Conservation (phyloP, 1,140 invertebrate species). For the Pogonognathellus flavescens region DNA sequence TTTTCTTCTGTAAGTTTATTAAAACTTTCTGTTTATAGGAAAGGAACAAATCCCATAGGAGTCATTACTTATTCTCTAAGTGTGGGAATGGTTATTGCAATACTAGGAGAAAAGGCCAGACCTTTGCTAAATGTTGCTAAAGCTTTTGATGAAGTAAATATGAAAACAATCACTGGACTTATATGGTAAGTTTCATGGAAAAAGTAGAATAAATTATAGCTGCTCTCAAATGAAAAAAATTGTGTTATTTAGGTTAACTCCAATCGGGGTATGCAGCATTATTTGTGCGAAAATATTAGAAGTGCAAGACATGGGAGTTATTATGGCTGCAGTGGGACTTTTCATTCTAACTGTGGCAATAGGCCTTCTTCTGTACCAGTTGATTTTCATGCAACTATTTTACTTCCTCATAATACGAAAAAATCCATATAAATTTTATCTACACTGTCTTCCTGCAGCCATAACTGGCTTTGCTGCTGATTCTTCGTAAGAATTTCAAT, state of each 20-base stretch:
- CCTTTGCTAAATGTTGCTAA: conserved; percentile 74
- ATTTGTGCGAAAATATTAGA: conserved; percentile 91
- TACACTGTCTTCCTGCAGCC: conserved; percentile 84
- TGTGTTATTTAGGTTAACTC: conserved; percentile 63
- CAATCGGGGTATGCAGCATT: conserved; percentile 76
- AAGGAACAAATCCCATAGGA: conserved; percentile 87
- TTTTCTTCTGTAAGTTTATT: no score
- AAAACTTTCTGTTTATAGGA: conserved; percentile 8
- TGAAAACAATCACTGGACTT: conserved; percentile 88
- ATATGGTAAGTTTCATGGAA: conserved; percentile 80
- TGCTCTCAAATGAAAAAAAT: neutral
- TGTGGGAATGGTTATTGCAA: conserved; percentile 87
- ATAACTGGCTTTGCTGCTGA: conserved; percentile 93
- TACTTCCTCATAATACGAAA: conserved; percentile 86
- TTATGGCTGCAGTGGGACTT: conserved; percentile 84
- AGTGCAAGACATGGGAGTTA: conserved; percentile 81
- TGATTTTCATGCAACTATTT: conserved; percentile 83
- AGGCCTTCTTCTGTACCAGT: conserved; percentile 89
- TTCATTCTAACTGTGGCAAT: conserved; percentile 82
- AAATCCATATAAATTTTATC: conserved; percentile 91
- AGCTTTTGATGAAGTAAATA: conserved; percentile 86
- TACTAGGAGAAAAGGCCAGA: conserved; percentile 78
- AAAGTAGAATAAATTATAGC: neutral
- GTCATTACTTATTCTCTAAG: conserved; percentile 89
- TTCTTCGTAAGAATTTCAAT: conserved; percentile 80